These are phyloP conservation scores for Tachysurus fulvidraco DNA, from an alignment of 2,113 vertebrate species.

Conservation along the genomic window DNA sequence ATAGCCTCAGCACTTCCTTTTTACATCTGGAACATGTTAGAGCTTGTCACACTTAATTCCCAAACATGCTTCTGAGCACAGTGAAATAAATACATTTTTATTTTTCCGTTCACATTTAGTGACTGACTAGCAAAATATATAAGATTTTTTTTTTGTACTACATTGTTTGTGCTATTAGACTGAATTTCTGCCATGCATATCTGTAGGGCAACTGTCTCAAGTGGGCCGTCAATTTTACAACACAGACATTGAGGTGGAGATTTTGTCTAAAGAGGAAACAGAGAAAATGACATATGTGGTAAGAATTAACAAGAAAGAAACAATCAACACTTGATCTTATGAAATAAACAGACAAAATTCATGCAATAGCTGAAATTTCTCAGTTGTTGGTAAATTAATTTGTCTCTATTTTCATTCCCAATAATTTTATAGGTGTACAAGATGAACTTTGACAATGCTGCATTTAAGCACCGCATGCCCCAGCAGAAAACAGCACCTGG, in stretches of 20 bases:
- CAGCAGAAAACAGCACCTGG: conserved; percentile 74
- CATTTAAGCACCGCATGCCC: conserved; percentile 74
- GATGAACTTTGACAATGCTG: conserved; percentile 78
- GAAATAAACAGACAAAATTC: background rate
- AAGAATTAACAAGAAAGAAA: too few relatives aligned
- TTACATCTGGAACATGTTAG: background rate
- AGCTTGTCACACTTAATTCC: background rate
- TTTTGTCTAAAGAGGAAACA: conserved; percentile 76
- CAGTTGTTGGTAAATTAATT: background rate
- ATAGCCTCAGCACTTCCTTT: background rate
- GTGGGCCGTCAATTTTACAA: conserved; percentile 78
- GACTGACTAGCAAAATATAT: background rate
- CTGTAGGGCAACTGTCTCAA: conserved; percentile 73
- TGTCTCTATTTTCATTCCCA: background rate
- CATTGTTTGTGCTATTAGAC: conserved; percentile 10
- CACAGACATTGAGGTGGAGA: conserved; percentile 77
- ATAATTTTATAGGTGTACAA: conserved; percentile 69
- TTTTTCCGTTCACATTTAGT: background rate
- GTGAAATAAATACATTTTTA: background rate
- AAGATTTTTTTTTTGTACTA: background rate
- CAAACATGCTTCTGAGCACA: background rate
- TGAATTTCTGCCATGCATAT: conserved; percentile 21
- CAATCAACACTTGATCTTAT: background rate
- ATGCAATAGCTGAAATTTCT: background rate
- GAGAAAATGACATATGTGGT: conserved; percentile 78